A percentile compares a stretch with the other conserved stretches of the same genome.
Evolutionary conservation across 2,888 invertebrate species (phyloP).

Genomic region (Himalopsyche tibetana): DNA sequence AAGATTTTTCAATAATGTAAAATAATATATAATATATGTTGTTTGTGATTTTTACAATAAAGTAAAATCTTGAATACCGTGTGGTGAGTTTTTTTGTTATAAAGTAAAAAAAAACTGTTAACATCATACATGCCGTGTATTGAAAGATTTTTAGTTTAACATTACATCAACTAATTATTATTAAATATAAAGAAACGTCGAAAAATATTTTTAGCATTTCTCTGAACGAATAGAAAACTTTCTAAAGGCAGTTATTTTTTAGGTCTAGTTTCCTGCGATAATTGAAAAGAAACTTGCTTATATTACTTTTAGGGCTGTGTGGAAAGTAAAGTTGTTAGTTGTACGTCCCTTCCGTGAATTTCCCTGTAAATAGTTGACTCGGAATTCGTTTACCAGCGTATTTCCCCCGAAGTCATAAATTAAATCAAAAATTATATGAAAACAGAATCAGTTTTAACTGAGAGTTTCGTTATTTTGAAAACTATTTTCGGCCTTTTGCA

Average conservation of each 20-base stretch:
- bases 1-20: no score
- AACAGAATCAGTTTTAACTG: no score
- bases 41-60: no score
- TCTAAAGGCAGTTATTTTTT: neutral
- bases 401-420: neutral
- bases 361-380: slow-evolving; percentile 35
- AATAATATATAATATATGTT: no score
- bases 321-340: slow-evolving; percentile 40
- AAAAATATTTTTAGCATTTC: no score
- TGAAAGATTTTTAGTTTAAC: no score
- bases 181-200: no score
- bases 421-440: neutral
- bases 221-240: slow-evolving; percentile 7
- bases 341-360: slow-evolving; percentile 40
- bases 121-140: no score
- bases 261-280: neutral
- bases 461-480: neutral
- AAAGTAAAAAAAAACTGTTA: no score
- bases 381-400: neutral
- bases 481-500: neutral
- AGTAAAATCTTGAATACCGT: no score
- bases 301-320: slow-evolving; percentile 20
- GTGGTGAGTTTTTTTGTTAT: no score
- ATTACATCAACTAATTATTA: no score
- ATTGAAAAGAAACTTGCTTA: slow-evolving; percentile 36